These are phyloP conservation scores for Ailuropoda melanoleuca DNA, from an alignment of 2,113 vertebrate species.

Conservation along the genomic window DNA sequence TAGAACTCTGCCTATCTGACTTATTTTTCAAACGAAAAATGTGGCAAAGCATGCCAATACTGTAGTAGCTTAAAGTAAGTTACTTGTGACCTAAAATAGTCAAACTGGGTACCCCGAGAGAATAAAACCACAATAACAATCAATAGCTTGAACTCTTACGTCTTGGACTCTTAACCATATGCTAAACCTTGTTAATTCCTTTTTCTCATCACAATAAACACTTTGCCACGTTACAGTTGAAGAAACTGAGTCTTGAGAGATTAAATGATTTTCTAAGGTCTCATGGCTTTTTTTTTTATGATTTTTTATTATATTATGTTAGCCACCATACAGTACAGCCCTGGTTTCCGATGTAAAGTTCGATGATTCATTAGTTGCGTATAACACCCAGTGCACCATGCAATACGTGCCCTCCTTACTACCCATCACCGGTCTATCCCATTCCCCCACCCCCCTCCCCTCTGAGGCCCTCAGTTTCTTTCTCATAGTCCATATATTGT, in stretches of 20 bases:
- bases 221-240: background rate
- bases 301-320: too few relatives aligned
- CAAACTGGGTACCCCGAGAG: background rate
- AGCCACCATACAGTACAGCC: too few relatives aligned
- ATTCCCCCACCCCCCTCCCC: too few relatives aligned
- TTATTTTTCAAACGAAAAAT: constrained; percentile 27
- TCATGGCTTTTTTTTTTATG: background rate
- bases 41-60: background rate
- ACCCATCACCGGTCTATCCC: too few relatives aligned
- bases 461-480: too few relatives aligned
- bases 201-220: background rate
- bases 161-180: background rate
- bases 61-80: background rate
- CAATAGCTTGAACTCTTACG: background rate
- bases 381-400: too few relatives aligned
- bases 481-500: too few relatives aligned
- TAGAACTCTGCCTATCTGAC: background rate
- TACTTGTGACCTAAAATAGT: background rate
- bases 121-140: background rate
- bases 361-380: too few relatives aligned
- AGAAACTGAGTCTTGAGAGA: background rate
- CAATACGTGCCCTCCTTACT: too few relatives aligned
- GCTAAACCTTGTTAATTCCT: background rate
- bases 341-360: too few relatives aligned
- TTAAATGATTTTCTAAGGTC: background rate